A percentile compares a stretch with the other conserved stretches of the same genome.
phyloP scores from a whole-genome alignment of 2,113 vertebrate species.

The Oncorhynchus nerka region DNA sequence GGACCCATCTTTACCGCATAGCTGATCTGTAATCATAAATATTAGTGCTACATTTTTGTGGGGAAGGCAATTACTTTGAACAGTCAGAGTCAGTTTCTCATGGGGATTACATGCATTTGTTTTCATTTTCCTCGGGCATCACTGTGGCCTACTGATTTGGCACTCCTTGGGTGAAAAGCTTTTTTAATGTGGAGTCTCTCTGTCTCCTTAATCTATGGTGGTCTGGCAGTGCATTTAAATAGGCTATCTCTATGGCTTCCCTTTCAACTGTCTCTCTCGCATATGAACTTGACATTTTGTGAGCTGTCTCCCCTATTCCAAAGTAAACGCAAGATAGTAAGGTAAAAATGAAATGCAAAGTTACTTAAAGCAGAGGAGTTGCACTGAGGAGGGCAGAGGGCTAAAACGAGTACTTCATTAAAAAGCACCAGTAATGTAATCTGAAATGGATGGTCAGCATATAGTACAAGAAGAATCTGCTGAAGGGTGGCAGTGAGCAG shows the following conservation, averaged over 20 bases:
- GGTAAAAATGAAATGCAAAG: constrained; percentile 49
- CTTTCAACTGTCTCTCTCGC: constrained; percentile 41
- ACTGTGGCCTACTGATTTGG: constrained; percentile 50
- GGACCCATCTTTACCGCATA: constrained; percentile 37
- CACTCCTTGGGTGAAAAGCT: constrained; percentile 42
- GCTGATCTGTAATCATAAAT: constrained; percentile 62
- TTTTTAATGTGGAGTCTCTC: constrained; percentile 41
- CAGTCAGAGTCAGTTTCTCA: constrained; percentile 51
- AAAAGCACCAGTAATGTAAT: constrained; percentile 3
- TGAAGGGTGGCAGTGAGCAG: constrained; percentile 10
- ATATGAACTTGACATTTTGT: constrained; percentile 53
- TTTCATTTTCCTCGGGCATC: constrained; percentile 62
- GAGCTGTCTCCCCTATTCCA: constrained; percentile 36
- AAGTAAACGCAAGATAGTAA: constrained; percentile 40
- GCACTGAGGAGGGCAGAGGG: constrained; percentile 15
- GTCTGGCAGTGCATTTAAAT: constrained; percentile 53
- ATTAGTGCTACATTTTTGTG: constrained; percentile 48
- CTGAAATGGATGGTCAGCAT: too few relatives aligned
- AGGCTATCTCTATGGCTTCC: constrained; percentile 50
- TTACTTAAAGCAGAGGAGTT: constrained; percentile 21
- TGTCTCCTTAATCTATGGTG: constrained; percentile 57
- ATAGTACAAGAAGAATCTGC: not conserved
- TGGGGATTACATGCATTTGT: constrained; percentile 68
- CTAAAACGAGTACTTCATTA: constrained; percentile 28
- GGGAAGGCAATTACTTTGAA: constrained; percentile 59